These are phyloP conservation scores for Popillia japonica DNA, from an alignment of 1,140 invertebrate species.

Conservation along the genomic window DNA sequence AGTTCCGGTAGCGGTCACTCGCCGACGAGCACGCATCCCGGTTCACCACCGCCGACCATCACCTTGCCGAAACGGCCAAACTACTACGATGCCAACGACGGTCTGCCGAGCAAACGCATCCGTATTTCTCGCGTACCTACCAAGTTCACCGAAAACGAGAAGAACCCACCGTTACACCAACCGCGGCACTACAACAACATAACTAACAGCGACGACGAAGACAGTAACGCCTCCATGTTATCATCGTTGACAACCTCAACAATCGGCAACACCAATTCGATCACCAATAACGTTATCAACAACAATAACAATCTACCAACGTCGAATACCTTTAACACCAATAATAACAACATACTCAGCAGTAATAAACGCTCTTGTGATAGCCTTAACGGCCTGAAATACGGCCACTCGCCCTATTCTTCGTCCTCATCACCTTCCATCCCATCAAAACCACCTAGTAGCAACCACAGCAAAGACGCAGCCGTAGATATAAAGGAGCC, in stretches of 20 bases:
- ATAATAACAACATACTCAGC: constrained; percentile 13
- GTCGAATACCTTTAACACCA: constrained; percentile 2
- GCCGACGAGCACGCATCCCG: constrained; percentile 73
- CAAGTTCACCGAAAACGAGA: constrained; percentile 61
- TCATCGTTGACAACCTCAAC: constrained; percentile 9
- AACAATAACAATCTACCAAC: constrained; percentile 8
- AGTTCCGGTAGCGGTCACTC: constrained; percentile 74
- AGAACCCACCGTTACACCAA: constrained; percentile 43
- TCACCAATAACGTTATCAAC: constrained; percentile 31
- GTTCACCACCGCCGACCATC: constrained; percentile 67
- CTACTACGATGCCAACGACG: constrained; percentile 68
- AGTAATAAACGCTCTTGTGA: constrained; percentile 50
- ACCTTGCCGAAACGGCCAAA: constrained; percentile 63
- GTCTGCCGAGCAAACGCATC: constrained; percentile 77
- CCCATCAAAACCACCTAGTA: constrained; percentile 23
- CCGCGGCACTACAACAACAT: constrained; percentile 43
- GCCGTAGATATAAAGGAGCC: constrained; percentile 25
- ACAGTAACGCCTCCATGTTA: constrained; percentile 41
- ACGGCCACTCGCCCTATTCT: constrained; percentile 44
- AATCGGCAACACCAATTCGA: constrained; percentile 27
- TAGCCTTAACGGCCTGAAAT: constrained; percentile 49
- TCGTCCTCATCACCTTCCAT: neutral
- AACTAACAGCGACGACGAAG: constrained; percentile 57
- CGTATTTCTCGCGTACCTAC: constrained; percentile 80
- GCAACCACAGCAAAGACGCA: constrained; percentile 41